These are phyloP conservation scores for Antechinus stuartii DNA, from an alignment of 2,113 vertebrate genomes.

Conservation along the genomic window DNA sequence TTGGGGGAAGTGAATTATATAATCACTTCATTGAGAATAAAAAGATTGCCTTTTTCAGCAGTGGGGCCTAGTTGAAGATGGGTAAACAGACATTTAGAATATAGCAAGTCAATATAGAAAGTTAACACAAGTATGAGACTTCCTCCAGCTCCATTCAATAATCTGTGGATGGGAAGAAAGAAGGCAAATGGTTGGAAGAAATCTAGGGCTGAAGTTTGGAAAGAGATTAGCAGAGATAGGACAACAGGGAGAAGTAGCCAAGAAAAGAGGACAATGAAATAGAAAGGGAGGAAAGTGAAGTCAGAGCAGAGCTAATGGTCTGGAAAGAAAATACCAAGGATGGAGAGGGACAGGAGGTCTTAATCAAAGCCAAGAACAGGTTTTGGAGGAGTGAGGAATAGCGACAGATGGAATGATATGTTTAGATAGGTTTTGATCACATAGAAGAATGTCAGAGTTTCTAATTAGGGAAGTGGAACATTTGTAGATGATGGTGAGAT, in stretches of 20 bases:
- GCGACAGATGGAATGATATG: not conserved
- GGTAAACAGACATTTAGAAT: not conserved
- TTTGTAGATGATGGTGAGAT: not conserved
- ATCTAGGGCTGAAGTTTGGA: not conserved
- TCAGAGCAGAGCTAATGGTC: not conserved
- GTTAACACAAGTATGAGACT: not conserved
- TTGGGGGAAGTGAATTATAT: not conserved
- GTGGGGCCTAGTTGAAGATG: not conserved
- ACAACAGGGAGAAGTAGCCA: not conserved
- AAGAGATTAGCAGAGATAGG: not conserved
- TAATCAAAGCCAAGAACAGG: not conserved
- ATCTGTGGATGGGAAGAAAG: not conserved
- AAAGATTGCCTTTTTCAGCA: not conserved
- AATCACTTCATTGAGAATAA: not conserved
- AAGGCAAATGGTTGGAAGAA: not conserved
- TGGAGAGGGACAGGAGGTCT: conserved; percentile 1
- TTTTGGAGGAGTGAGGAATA: not conserved
- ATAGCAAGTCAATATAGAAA: not conserved
- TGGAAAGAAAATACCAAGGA: not conserved
- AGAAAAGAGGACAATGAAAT: not conserved
- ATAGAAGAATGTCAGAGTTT: not conserved
- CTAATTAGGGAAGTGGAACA: conserved; percentile 1
- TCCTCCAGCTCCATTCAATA: not conserved
- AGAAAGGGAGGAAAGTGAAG: not conserved
- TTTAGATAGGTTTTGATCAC: not conserved